Conservation (phyloP, 2,113 vertebrate species). For the Taxidea taxus region DNA sequence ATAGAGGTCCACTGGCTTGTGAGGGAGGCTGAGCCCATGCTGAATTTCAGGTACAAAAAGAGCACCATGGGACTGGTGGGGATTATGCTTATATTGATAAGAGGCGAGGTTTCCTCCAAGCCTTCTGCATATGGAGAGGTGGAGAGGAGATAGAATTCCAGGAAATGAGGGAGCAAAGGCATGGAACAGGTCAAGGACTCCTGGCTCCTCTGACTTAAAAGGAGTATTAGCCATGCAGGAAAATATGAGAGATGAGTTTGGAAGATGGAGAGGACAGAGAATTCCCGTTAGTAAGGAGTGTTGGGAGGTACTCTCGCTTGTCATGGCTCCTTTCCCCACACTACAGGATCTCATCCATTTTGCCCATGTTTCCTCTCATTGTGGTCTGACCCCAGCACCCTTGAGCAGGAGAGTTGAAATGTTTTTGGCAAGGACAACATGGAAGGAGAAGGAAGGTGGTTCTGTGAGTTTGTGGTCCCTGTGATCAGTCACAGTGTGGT, state of each 20-base stretch:
- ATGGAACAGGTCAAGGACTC: background rate
- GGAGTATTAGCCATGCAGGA: background rate
- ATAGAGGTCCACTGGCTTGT: background rate
- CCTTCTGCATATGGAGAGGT: background rate
- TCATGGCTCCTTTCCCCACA: background rate
- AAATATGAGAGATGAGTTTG: background rate
- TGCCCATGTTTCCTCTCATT: background rate
- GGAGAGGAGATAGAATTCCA: background rate
- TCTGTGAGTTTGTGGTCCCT: background rate
- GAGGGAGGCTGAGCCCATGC: background rate
- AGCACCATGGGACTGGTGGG: background rate
- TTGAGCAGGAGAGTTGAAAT: background rate
- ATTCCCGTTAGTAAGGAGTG: background rate
- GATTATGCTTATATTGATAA: accelerated
- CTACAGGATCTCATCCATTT: background rate
- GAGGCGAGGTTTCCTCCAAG: background rate
- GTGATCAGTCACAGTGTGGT: background rate
- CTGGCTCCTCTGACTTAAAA: background rate
- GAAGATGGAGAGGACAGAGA: background rate
- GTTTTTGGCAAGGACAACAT: background rate
- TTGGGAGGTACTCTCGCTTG: background rate
- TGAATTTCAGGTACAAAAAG: background rate
- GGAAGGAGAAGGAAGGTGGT: background rate
- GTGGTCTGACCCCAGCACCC: background rate
- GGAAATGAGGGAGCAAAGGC: background rate